These are phyloP conservation scores for Anagrus nilaparvatae DNA, from an alignment of 1,140 invertebrate genomes.

Conservation along the genomic window DNA sequence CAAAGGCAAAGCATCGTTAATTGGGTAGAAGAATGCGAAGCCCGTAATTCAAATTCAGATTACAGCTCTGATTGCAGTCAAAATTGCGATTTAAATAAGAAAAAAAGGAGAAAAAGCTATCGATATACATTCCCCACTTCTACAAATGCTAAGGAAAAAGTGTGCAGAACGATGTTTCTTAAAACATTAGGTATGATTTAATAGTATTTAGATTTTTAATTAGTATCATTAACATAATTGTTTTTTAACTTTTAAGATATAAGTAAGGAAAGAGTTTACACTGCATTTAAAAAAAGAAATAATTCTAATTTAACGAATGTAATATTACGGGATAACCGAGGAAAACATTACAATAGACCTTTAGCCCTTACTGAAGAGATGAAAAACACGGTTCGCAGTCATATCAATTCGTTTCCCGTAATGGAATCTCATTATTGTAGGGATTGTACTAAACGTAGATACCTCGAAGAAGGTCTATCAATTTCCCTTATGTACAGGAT, in stretches of 20 bases:
- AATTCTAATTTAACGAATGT: not conserved
- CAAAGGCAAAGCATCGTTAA: not conserved
- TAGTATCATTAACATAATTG: not conserved
- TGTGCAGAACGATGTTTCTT: not conserved
- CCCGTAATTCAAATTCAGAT: not conserved
- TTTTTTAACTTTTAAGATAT: not conserved
- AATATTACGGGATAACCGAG: not conserved
- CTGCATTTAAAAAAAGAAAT: not conserved
- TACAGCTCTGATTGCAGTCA: too few species aligned
- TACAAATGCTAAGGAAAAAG: not conserved
- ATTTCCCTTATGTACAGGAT: constrained; percentile 18
- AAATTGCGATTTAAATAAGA: too few species aligned
- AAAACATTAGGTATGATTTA: not conserved
- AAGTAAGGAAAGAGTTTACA: not conserved
- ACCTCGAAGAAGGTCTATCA: constrained; percentile 17
- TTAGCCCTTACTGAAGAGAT: constrained; percentile 7
- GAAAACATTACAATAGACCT: constrained; percentile 9
- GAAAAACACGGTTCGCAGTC: constrained; percentile 12
- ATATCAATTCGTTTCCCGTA: constrained; percentile 19
- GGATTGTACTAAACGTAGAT: constrained; percentile 15
- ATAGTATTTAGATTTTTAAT: not conserved
- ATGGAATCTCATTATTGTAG: constrained; percentile 22
- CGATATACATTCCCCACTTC: too few species aligned
- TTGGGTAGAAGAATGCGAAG: not conserved
- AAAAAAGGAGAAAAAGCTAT: too few species aligned